These are phyloP conservation scores for Cydia fagiglandana DNA, from an alignment of 1,140 invertebrate species.

Conservation along the genomic window DNA sequence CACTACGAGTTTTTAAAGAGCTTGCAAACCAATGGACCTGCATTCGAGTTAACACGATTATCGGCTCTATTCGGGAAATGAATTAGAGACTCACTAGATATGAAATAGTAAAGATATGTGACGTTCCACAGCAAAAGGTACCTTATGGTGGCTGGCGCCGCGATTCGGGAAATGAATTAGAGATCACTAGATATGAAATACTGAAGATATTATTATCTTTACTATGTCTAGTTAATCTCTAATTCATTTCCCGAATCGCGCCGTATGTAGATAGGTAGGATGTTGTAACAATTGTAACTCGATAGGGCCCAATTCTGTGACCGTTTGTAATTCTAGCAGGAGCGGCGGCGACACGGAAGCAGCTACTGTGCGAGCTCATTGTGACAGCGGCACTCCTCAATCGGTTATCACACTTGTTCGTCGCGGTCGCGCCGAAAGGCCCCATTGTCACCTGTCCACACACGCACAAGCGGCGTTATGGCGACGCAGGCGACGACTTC, in stretches of 20 bases:
- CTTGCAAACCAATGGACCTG: background rate
- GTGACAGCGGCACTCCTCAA: slow-evolving; percentile 57
- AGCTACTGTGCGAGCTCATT: slow-evolving; percentile 71
- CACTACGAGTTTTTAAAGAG: background rate
- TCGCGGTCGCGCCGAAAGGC: slow-evolving; percentile 56
- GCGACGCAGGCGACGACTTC: background rate
- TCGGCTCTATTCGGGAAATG: too few relatives aligned
- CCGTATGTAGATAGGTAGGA: too few relatives aligned
- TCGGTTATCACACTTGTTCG: slow-evolving; percentile 70
- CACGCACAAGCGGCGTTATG: slow-evolving; percentile 10
- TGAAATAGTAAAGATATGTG: too few relatives aligned
- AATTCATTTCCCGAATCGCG: too few relatives aligned
- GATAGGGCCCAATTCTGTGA: slow-evolving; percentile 33
- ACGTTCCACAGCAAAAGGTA: too few relatives aligned
- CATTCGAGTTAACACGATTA: too few relatives aligned
- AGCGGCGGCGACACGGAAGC: slow-evolving; percentile 60
- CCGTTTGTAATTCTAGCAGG: slow-evolving; percentile 24
- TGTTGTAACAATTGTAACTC: slow-evolving; percentile 36
- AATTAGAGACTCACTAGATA: too few relatives aligned
- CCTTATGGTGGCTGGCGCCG: too few relatives aligned
- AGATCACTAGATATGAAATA: too few relatives aligned
- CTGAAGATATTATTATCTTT: too few relatives aligned
- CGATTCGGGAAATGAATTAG: too few relatives aligned
- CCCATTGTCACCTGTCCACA: slow-evolving; percentile 64
- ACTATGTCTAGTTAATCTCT: too few relatives aligned